A percentile compares a stretch with the other conserved stretches of the same genome.
Conservation (phyloP, 2,113 vertebrate species). For the Struthidea cinerea region DNA sequence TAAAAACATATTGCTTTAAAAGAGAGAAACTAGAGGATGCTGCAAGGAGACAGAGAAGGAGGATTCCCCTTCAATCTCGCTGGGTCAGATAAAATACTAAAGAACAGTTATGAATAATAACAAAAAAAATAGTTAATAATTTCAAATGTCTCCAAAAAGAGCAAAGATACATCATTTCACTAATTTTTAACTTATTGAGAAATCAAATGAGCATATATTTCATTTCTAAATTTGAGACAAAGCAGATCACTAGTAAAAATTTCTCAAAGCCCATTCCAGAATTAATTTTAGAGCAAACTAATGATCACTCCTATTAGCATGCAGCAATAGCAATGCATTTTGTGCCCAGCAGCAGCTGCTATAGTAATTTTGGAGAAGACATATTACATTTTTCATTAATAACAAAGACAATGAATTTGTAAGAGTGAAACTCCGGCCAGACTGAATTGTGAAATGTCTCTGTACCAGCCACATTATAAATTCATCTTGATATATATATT, state of each 20-base stretch:
- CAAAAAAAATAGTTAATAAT: not conserved
- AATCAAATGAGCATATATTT: not conserved
- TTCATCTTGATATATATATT: not conserved
- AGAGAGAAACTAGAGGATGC: not conserved
- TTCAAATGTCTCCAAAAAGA: not conserved
- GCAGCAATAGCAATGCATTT: not conserved
- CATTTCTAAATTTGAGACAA: not conserved
- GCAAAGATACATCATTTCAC: not conserved
- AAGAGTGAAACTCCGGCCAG: not conserved
- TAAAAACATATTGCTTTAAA: not conserved
- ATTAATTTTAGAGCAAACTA: not conserved
- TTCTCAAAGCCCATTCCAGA: not conserved
- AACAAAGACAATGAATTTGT: not conserved
- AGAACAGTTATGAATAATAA: not conserved
- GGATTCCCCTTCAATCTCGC: not conserved
- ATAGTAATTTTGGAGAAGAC: not conserved
- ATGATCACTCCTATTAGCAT: not conserved
- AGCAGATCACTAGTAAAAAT: not conserved
- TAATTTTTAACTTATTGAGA: not conserved
- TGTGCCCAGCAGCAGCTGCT: not conserved
- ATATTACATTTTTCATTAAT: not conserved
- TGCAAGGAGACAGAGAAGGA: not conserved
- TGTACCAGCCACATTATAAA: not conserved
- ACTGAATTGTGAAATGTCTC: not conserved
- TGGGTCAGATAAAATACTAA: not conserved